These are phyloP conservation scores for Amphimedon queenslandica DNA, from an alignment of 37 sponge, comb jelly and placozoan genomes.

Conservation along the genomic window DNA sequence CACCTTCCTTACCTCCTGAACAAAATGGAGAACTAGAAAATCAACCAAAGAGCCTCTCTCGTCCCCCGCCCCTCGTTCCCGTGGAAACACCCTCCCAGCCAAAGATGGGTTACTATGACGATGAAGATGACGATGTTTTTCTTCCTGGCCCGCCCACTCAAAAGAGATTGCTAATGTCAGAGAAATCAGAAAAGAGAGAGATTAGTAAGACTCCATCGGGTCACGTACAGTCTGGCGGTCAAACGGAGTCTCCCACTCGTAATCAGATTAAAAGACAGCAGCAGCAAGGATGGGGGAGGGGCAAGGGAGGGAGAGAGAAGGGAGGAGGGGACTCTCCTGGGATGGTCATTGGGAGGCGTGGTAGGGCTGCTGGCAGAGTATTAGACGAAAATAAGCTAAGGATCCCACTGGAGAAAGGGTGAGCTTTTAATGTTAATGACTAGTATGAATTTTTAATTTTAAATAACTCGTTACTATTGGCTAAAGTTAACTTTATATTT, in stretches of 20 bases:
- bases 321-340: not conserved
- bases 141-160: not conserved
- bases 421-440: not conserved
- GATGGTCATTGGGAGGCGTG: constrained; percentile 19
- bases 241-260: no score
- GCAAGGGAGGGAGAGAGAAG: no score
- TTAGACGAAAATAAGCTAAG: constrained; percentile 35
- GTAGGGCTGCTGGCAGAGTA: constrained; percentile 21
- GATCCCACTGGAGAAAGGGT: constrained; percentile 57
- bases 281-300: not conserved
- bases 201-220: not conserved
- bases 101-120: not conserved
- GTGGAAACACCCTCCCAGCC: not conserved
- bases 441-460: not conserved
- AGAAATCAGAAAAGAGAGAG: not conserved
- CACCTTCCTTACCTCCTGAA: not conserved
- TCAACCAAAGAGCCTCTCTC: not conserved
- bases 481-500: not conserved
- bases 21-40: not conserved
- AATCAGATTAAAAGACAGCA: no score
- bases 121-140: constrained; percentile 4
- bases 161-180: not conserved
- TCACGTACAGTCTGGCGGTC: no score
- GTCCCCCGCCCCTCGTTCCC: constrained; percentile 3
- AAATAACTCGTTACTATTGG: not conserved